phyloP scores from a whole-genome alignment of 1,140 invertebrate genomes.

The Holcopasites calliopsidis region DNA sequence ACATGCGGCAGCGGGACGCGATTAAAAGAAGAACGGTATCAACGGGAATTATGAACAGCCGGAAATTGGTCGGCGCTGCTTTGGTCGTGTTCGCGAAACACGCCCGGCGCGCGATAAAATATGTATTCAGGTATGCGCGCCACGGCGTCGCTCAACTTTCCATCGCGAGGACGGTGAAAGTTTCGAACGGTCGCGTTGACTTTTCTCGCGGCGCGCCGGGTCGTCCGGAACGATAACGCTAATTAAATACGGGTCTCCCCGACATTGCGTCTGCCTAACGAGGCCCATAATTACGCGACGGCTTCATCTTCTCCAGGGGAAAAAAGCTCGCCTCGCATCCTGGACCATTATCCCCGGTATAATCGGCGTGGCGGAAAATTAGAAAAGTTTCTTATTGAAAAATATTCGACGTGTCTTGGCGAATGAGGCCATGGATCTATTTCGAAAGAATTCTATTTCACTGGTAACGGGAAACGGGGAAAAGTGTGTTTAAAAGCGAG shows the following conservation, averaged over 20 bases:
- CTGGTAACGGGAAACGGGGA: no score
- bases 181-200: background rate
- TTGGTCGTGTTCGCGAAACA: background rate
- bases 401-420: background rate
- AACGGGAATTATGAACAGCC: background rate
- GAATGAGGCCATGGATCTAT: background rate
- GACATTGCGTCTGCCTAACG: constrained; percentile 76
- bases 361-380: constrained; percentile 50
- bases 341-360: constrained; percentile 69
- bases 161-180: background rate
- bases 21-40: background rate
- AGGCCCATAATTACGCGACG: constrained; percentile 78
- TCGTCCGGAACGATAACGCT: constrained; percentile 73
- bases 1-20: background rate
- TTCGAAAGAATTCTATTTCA: background rate
- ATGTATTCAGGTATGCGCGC: background rate
- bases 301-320: constrained; percentile 77
- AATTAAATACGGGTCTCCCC: constrained; percentile 77
- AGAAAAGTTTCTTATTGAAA: constrained; percentile 9
- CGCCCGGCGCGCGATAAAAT: constrained; percentile 7
- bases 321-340: constrained; percentile 68
- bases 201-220: constrained; percentile 24
- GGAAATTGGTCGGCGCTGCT: background rate
- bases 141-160: constrained; percentile 13
- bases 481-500: no score